Evolutionary conservation across 2,888 invertebrate species (phyloP), one percentile per base, ranked within the genome.

Genomic region (Folsomia candida): DNA sequence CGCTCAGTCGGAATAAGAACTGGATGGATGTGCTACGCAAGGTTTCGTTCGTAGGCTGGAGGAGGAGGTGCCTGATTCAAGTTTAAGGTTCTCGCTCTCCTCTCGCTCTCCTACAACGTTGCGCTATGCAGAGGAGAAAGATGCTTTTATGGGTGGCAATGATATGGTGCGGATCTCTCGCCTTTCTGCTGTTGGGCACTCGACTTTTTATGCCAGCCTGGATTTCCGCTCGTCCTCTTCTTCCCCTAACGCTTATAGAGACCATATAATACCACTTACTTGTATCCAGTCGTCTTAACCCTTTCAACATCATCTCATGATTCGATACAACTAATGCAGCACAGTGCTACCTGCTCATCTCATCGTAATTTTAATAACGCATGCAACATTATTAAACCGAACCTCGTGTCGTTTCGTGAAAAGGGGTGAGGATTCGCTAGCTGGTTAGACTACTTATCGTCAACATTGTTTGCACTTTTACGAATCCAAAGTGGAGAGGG

Each of bases 1-100:
- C 4, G 37, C 14, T 37, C 37, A 37, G 6, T 37, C 37, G 6
- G 14, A 9, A 37, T 14, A 14, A 37, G 37, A 37, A 37, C 37
- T 37, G 37, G 37, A 37, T 62, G 62, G 62, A 59, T 59, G 59
- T 20, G 62, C 29, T 65, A 66, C 65, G 70, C 65, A 27, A 27
- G 22, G 54, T 54, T 66, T 57, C 66, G 70, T 72, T n/a, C n/a
- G 73, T 70, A 65, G 73, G 72, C 73, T 73, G 72, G 74, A 37
- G 76, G 76, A 37, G 76, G 76, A 76, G 76, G 76, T 76, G 74
- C 65, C 65, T 65, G 66, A 70, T 76, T 76, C 76, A 76, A 76
- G 76, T 76, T 76, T 76, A 76, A 76, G 76, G 76, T 76, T 74
- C 74, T 63, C 37, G 37, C 37, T 37, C 37, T 37, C 37, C 6